Evolutionary conservation across 2,888 invertebrate genomes (phyloP).

Genomic region (Nomada fabriciana): DNA sequence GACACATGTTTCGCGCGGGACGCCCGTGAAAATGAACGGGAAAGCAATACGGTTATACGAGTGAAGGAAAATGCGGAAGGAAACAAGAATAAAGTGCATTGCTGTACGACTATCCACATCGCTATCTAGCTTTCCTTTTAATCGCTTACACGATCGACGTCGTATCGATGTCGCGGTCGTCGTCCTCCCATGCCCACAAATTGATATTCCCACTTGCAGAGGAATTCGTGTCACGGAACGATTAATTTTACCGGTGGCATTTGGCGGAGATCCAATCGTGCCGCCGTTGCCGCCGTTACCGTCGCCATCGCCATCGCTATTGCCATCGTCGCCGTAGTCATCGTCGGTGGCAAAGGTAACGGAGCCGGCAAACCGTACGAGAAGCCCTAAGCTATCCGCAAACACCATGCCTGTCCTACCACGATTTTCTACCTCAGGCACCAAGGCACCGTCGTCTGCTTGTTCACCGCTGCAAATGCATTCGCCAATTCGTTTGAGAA

Average conservation of each 20-base stretch:
- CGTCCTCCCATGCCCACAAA: constrained; percentile 70
- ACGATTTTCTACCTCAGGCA: background rate
- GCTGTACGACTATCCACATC: too few relatives aligned
- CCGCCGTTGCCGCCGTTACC: constrained; percentile 49
- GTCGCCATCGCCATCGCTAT: constrained; percentile 1
- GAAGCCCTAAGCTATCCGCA: constrained; percentile 47
- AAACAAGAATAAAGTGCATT: background rate
- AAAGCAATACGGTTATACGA: too few relatives aligned
- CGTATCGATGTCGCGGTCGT: constrained; percentile 25
- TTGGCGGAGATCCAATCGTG: constrained; percentile 76
- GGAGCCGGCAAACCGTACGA: constrained; percentile 41
- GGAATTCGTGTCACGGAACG: constrained; percentile 81
- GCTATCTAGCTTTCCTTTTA: background rate
- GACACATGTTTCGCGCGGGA: background rate
- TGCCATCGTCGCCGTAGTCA: constrained; percentile 52
- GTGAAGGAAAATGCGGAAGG: background rate
- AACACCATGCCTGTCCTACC: background rate
- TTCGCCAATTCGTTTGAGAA: too few relatives aligned
- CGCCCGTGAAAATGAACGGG: background rate
- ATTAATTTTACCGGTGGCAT: constrained; percentile 81
- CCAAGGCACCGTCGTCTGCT: too few relatives aligned
- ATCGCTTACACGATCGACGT: background rate
- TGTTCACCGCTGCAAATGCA: too few relatives aligned
- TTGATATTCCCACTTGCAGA: constrained; percentile 80
- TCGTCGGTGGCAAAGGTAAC: constrained; percentile 13